Evolutionary conservation across 2,888 invertebrate genomes (phyloP).

Genomic region (Drosophila paranaensis): DNA sequence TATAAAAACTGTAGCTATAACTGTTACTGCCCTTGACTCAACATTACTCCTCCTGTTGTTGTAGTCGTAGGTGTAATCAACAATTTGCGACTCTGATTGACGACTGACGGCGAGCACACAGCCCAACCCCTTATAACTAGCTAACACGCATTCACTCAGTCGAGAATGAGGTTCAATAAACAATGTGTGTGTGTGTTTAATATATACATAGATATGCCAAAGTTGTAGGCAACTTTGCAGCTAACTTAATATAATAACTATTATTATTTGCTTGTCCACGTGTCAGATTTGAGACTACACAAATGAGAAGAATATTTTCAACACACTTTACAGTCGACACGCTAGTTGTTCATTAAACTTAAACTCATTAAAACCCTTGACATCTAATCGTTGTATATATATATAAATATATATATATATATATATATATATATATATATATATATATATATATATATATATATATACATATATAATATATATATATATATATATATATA

Average conservation of each 20-base stretch:
- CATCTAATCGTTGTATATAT: constrained; percentile 30
- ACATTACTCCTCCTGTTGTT: constrained; percentile 26
- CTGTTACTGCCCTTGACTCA: constrained; percentile 70
- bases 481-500: constrained; percentile 19
- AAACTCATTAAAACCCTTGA: constrained; percentile 67
- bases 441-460: constrained; percentile 5
- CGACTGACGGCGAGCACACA: constrained; percentile 54
- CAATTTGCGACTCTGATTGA: constrained; percentile 79
- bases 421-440: constrained; percentile 15
- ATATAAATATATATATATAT: not conserved
- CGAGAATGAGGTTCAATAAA: constrained; percentile 6
- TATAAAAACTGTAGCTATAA: constrained; percentile 33
- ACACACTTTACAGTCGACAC: constrained; percentile 39
- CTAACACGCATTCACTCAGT: constrained; percentile 52
- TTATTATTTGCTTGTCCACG: constrained; percentile 27
- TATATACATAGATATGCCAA: not conserved
- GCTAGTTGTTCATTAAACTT: constrained; percentile 75
- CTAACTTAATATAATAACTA: constrained; percentile 29
- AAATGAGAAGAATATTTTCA: constrained; percentile 13
- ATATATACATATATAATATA: constrained; percentile 5
- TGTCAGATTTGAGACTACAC: constrained; percentile 15
- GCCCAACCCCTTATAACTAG: constrained; percentile 15
- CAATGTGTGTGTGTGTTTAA: not conserved
- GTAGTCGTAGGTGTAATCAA: constrained; percentile 77
- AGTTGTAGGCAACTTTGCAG: not conserved